A percentile compares a stretch with the other conserved stretches of the same genome.
phyloP scores from a whole-genome alignment of 2,113 vertebrate genomes.

The Aldabrachelys gigantea region DNA sequence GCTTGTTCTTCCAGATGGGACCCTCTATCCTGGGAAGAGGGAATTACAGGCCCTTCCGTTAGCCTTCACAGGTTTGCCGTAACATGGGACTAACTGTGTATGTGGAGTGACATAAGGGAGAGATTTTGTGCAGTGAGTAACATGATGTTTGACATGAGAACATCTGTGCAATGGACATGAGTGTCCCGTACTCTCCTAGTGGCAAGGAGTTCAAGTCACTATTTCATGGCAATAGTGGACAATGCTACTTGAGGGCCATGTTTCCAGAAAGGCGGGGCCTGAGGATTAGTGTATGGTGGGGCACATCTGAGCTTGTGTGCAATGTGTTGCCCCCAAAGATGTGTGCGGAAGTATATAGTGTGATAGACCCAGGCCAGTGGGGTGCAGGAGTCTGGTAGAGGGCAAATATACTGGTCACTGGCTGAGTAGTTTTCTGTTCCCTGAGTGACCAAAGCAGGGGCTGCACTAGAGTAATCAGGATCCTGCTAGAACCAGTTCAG shows the following conservation, averaged over 20 bases:
- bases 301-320: fast-evolving
- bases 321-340: neutral
- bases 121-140: neutral
- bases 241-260: fast-evolving
- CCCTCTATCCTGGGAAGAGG: neutral
- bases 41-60: too few species aligned
- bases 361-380: too few species aligned
- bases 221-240: neutral
- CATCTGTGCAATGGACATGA: conserved; percentile 6
- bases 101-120: neutral
- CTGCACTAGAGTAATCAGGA: too few species aligned
- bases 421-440: too few species aligned
- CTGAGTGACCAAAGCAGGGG: too few species aligned
- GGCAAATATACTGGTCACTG: too few species aligned
- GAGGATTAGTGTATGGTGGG: neutral
- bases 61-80: neutral
- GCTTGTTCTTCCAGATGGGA: neutral
- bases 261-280: neutral
- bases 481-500: too few species aligned
- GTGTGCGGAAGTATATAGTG: too few species aligned
- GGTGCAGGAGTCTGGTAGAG: too few species aligned
- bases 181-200: neutral
- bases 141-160: neutral
- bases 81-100: neutral
- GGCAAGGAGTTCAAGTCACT: neutral